Evolutionary conservation across 2,888 invertebrate species (phyloP), one percentile per base, ranked within the genome.

Genomic region (Stegana nigrithorax): DNA sequence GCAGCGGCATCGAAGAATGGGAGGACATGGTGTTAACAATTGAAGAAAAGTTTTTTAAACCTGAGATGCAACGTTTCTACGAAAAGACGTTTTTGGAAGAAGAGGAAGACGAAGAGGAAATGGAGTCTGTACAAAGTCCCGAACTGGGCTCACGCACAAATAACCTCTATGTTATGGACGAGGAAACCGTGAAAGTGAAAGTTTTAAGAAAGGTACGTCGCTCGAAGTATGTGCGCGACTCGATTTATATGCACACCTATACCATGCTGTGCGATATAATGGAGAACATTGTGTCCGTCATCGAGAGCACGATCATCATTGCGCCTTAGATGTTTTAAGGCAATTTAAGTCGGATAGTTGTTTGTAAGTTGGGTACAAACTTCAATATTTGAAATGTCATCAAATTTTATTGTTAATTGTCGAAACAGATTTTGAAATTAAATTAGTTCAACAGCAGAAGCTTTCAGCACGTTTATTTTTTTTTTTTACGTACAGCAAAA

Each of bases 161-260:
- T 6, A 21, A n/a, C 0, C 27, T 44, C 0, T n/a, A n/a, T n/a
- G 10, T 66, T 1, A 6, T 67, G 3, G 70, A 71, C 10, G 65
- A 70, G 2, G 55, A 62, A 0, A 62, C 66, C 10, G 50, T 64
- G 7, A 57, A 60, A 1, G 39, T 27, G 19, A 59, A 61, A 3
- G 65, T 81, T 1, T 47, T 67, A 5, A 70, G 60, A n/a, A 73
- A 65, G 5, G 53, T 82, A 3, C 67, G 63, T 0, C 72, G 50
- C 21, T 73, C 73, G 2, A 82, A 82, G 60, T 69, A 68, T 26
- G 80, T 80, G 61, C 72, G 72, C 0, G 82, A 82, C 56, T 53
- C 76, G 0, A 67, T 83, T 17, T 83, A 81, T 32, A 68, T 82
- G 14, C 83, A 82, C 32, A 82, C 83, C 4, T 82, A 83, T 26